Evolutionary conservation across 2,888 invertebrate species (phyloP), one percentile per base, ranked within the genome.

Genomic region (Ellobium chinense): DNA sequence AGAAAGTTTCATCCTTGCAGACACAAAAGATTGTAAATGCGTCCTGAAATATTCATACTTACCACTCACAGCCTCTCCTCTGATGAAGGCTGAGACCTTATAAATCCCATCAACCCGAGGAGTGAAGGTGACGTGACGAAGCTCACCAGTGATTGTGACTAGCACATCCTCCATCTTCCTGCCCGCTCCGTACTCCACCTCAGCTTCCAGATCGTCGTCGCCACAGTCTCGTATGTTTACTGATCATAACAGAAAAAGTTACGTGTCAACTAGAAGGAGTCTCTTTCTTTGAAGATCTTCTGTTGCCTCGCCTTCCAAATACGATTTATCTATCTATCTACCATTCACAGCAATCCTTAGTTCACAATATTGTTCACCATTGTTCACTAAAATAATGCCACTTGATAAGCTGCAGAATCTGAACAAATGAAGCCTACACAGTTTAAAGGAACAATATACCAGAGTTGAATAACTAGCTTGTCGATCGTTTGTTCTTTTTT

Each of bases 141-240:
- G 81, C 27, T 84, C 82, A 27, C 62, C 72, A 18, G 12, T 88
- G 83, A 34, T 91, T 91, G 63, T 81, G 18, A 75, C 3, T 27
- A 2, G 36, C n/a, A 75, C 31, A 65, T 65, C 63, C 5, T 65
- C 54, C 24, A 75, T 21, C 21, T 31, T 75, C 39, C 65, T 27
- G 4, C 54, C 65, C 2, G 46, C 75, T 21, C 31, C 46, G 18
- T 97, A 96, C 0, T 97, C 97, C 76, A 98, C 96, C 91, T 98
- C 97, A 68, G 97, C 95, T 86, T 96, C 96, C 9, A 98, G 94
- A 90, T 98, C 97, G 0, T 98, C 98, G 76, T 97, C 97, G 4
- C 96, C 96, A 9, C 96, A 96, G 60, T 95, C 95, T 18, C 96
- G 94, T 0, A 95, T 95, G 86, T 96, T 96, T 60, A 95, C 94